Base-by-base conservation (phyloP, 2,113 vertebrate species). In the Strigops habroptila region DNA sequence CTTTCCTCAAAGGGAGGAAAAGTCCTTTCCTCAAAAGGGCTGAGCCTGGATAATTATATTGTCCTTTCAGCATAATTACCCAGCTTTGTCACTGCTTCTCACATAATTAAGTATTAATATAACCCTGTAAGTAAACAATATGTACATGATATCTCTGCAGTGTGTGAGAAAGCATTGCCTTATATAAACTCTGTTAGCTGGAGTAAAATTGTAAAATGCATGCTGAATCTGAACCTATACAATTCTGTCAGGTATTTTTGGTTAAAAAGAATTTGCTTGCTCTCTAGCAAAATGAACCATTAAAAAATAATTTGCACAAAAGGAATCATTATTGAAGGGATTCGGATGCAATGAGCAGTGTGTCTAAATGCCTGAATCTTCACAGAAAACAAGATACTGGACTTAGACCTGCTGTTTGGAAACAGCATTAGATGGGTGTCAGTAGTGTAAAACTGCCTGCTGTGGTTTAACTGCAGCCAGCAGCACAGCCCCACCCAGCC, bases 101-200 rank as follows among this genome's bases (percentile, higher is more conserved):
- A 96, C 84, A 93, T 96, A 97, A 97, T 97, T 97, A 98, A 77
- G 86, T 94, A 97, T 92, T 97, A 85, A 95, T 94, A 97, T 97
- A 96, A 97, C 81, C 70, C 67, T 91, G 73, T 91, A 93, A 97
- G 92, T 91, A 98, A 96, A 95, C 88, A 96, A 92, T 92, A 93
- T 7, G 1, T 95, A 95, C 90, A 88, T 62, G 59, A 33, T 93
- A 93, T 30, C 71, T 81, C 74, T 92, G n/a, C 81, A 90, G 52
- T n/a, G 49, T 43, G 53, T n/a, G 57, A 88, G 82, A 90, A 96
- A 94, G 63, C 79, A 39, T 43, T 84, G n/a, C 25, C 51, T 95
- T 84, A 69, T 65, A 86, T 86, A 91, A 25, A 68, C 33, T 43
- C 12, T 39, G 22, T 82, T 86, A 69, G 48, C 43, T 74, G n/a